Base-by-base conservation (phyloP, 2,797 vertebrate genomes). In the Acanthurus tractus region DNA sequence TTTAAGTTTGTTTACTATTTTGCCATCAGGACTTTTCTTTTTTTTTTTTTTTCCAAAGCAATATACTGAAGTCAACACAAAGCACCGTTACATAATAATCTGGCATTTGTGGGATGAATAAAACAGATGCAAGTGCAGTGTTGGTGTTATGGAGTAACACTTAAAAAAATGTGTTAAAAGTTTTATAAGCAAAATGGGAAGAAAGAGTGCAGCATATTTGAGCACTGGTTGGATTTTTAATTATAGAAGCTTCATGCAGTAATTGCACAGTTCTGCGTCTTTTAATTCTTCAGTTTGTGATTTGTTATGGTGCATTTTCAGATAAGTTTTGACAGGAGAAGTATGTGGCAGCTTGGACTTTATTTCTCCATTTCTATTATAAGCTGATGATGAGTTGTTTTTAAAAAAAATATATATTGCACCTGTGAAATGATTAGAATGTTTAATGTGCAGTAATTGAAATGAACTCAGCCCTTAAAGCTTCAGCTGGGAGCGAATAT, bases 381-480 rank as follows among this genome's bases (percentile, higher is more conserved):
- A 71, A 46, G 54, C 22, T 49, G 8, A 65, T 18, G 29, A 67
- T 75, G 36, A 10, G 0, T 64, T 55, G 46, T 29, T 59, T 42
- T 2, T 29, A 3, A 29, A 15, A 4, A 3, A 29, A 15, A 4
- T 61, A 40, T 44, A 63, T 78, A n/a, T 74, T 76, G 45, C 54
- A 34, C 22, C 29, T 66, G 49, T 70, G 44, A 79, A 69, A 74
- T 67, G 25, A 76, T 48, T 57, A 76, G 49, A 61, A 65, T 36
- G 72, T 10, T 63, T 65, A 85, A 71, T 64, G n/a, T 1, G 23
- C 18, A 85, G 45, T 61, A 76, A 70, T 68, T 84, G 53, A 83
- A 88, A 84, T 71, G 1, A 84, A 82, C 56, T 83, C 62, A n/a
- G 58, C 36, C 79, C 48, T 42, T n/a, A 71, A 66, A 70, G 65